These are phyloP conservation scores for Microcaecilia unicolor DNA, from an alignment of 2,797 vertebrate species.

Conservation along the genomic window DNA sequence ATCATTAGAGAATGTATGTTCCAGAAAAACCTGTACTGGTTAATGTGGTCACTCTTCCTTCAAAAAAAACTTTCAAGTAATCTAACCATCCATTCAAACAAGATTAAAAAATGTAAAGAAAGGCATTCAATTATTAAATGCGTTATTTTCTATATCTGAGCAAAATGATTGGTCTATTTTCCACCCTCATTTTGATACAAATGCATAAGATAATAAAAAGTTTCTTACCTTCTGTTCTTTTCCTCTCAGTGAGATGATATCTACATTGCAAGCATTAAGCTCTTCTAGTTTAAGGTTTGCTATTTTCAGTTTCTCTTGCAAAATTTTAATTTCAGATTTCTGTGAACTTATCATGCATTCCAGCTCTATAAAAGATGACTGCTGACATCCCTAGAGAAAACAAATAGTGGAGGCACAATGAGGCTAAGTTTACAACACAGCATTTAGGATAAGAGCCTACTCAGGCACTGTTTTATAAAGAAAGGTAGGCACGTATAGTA, in stretches of 20 bases:
- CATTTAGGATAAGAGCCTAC: too few species aligned
- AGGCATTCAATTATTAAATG: constrained; percentile 43
- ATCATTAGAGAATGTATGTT: too few species aligned
- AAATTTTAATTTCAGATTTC: constrained; percentile 49
- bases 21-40: too few species aligned
- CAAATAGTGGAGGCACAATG: neutral
- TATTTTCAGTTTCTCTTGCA: constrained; percentile 43
- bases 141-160: constrained; percentile 42
- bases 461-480: too few species aligned
- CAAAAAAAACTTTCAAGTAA: too few species aligned
- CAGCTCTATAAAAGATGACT: constrained; percentile 28
- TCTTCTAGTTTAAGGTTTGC: constrained; percentile 25
- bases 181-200: constrained; percentile 30
- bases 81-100: constrained; percentile 32
- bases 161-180: constrained; percentile 36
- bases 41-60: too few species aligned
- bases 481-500: too few species aligned
- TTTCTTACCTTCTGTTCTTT: constrained; percentile 36
- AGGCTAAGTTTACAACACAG: neutral
- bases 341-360: constrained; percentile 37
- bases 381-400: constrained; percentile 26
- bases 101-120: constrained; percentile 38
- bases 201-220: constrained; percentile 31
- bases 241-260: constrained; percentile 15
- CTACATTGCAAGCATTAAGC: constrained; percentile 6